phyloP scores from a whole-genome alignment of 2,888 invertebrate species.

The Clostera curtula region DNA sequence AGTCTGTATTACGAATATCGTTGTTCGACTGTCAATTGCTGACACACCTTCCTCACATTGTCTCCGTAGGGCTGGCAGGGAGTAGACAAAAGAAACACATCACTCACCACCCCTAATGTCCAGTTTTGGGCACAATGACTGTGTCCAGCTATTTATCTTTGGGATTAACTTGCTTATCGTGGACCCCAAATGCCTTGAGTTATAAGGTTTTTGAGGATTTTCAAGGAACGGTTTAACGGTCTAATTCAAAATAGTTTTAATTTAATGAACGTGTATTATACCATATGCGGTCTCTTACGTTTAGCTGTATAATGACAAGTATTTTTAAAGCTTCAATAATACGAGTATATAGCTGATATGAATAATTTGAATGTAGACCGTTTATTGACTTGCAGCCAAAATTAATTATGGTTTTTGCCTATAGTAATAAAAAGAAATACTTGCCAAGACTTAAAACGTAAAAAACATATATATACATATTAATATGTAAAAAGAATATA shows the following conservation, averaged over 20 bases:
- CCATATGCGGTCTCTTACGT: too few relatives aligned
- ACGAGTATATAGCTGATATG: too few relatives aligned
- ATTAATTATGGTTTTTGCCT: too few relatives aligned
- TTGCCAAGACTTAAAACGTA: too few relatives aligned
- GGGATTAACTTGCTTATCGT: constrained; percentile 69
- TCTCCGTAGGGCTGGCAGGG: constrained; percentile 35
- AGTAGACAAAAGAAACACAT: constrained; percentile 71
- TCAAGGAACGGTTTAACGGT: not conserved
- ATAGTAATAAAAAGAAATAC: too few relatives aligned
- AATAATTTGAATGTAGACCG: too few relatives aligned
- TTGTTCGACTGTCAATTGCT: constrained; percentile 50
- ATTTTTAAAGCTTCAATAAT: too few relatives aligned
- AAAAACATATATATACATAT: too few relatives aligned
- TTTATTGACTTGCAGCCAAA: too few relatives aligned
- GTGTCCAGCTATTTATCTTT: constrained; percentile 61
- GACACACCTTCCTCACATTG: constrained; percentile 60
- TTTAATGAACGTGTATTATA: too few relatives aligned
- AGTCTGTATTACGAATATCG: constrained; percentile 20
- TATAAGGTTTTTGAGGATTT: constrained; percentile 32
- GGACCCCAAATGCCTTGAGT: constrained; percentile 34
- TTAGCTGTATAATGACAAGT: too few relatives aligned
- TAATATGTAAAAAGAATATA: too few relatives aligned
- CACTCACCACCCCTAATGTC: constrained; percentile 55
- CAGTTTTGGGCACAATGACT: constrained; percentile 53
- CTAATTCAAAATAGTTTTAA: not conserved